Evolutionary conservation across 2,113 vertebrate genomes (phyloP).

Genomic region (Sphaerodactylus townsendi): DNA sequence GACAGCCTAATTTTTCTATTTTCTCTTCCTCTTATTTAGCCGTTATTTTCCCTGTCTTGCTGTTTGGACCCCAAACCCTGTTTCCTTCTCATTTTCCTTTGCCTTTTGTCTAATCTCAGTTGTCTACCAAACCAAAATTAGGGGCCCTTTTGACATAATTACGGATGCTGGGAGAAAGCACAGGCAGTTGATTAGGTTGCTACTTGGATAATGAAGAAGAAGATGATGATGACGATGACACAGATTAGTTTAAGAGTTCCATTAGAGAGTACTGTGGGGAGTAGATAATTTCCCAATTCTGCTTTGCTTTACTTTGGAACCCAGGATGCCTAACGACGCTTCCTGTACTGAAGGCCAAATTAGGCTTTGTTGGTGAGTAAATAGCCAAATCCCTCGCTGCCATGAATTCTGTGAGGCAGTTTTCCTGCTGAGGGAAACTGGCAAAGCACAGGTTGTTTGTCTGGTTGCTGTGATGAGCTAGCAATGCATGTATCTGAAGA

Average conservation of each 20-base stretch:
- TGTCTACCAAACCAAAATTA: conserved; percentile 44
- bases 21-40: background rate
- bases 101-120: conserved; percentile 3
- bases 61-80: background rate
- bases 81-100: conserved; percentile 17
- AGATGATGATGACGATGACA: conserved; percentile 2
- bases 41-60: background rate
- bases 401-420: conserved; percentile 19
- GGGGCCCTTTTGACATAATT: conserved; percentile 32
- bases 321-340: conserved; percentile 20
- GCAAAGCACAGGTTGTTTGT: background rate
- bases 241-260: conserved; percentile 34
- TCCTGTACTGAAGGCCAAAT: background rate
- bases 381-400: background rate
- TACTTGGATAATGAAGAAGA: conserved; percentile 21
- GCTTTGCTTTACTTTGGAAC: background rate
- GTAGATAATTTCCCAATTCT: conserved; percentile 7
- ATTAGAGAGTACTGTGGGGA: conserved; percentile 32
- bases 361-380: conserved; percentile 23
- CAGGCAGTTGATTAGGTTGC: conserved; percentile 49
- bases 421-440: conserved; percentile 7
- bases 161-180: conserved; percentile 29
- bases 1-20: conserved; percentile 18
- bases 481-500: conserved; percentile 10
- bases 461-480: background rate